These are phyloP conservation scores for Orestias chungarensis DNA, from an alignment of 2,797 vertebrate genomes.

Conservation along the genomic window DNA sequence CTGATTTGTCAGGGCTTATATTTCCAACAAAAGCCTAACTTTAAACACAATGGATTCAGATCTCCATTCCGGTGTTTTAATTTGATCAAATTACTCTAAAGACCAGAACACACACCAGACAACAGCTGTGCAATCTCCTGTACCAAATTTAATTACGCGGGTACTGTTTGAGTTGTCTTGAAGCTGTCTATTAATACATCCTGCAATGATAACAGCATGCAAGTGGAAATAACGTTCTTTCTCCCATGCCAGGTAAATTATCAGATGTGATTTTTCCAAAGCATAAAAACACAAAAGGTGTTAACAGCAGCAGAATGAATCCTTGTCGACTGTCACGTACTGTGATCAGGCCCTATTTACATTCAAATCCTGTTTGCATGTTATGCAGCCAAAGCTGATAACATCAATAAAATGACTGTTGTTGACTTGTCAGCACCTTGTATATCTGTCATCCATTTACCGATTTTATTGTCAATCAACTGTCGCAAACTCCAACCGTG, in stretches of 20 bases:
- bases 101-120: background rate
- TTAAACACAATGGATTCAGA: background rate
- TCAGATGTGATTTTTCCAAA: background rate
- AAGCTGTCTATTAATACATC: background rate
- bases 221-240: background rate
- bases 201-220: background rate
- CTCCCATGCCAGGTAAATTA: background rate
- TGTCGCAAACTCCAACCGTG: background rate
- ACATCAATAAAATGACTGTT: conserved; percentile 25
- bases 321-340: conserved; percentile 9
- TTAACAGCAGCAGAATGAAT: background rate
- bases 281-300: background rate
- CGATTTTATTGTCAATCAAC: background rate
- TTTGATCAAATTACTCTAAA: background rate
- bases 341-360: conserved; percentile 11
- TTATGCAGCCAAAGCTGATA: conserved; percentile 16
- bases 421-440: conserved; percentile 19
- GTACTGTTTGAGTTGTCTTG: background rate
- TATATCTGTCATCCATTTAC: conserved; percentile 29
- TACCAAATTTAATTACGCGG: background rate
- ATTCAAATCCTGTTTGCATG: conserved; percentile 15
- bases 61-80: background rate
- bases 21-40: background rate
- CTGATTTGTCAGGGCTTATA: background rate
- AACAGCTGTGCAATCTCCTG: background rate